Percentiles rank a stretch among this genome's conserved stretches.
phyloP scores from a whole-genome alignment of 2,113 vertebrate genomes.

The Xenus cinereus region DNA sequence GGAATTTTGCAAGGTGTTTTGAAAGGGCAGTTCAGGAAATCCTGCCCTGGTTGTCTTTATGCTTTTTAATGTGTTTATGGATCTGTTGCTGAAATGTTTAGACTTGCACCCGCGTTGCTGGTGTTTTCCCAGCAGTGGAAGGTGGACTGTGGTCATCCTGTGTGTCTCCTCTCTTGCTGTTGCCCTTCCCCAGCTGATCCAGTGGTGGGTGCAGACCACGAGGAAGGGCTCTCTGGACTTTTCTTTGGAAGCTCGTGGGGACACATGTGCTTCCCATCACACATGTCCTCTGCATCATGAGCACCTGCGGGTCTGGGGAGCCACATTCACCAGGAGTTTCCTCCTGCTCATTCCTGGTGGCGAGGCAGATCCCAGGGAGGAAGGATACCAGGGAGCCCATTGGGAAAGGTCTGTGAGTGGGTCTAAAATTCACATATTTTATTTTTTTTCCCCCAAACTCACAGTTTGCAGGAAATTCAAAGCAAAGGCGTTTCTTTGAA shows the following conservation, averaged over 20 bases:
- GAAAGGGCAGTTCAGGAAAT: neutral
- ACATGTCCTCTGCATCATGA: fast-evolving
- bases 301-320: neutral
- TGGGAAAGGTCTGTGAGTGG: neutral
- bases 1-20: neutral
- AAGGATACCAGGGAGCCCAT: neutral
- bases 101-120: fast-evolving
- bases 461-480: neutral
- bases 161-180: neutral
- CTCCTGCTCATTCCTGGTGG: fast-evolving
- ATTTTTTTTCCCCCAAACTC: neutral
- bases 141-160: fast-evolving
- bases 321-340: fast-evolving
- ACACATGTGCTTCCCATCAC: neutral
- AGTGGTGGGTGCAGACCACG: fast-evolving
- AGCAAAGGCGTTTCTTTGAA: neutral
- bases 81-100: neutral
- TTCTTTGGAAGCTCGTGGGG: neutral
- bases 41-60: neutral
- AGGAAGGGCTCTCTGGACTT: neutral
- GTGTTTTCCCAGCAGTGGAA: fast-evolving
- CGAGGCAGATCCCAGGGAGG: neutral
- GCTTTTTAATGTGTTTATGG: neutral
- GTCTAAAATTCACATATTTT: neutral
- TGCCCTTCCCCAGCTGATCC: neutral